These are phyloP conservation scores for Tenebrosternarchus preto DNA, from an alignment of 2,113 vertebrate species.

Conservation along the genomic window DNA sequence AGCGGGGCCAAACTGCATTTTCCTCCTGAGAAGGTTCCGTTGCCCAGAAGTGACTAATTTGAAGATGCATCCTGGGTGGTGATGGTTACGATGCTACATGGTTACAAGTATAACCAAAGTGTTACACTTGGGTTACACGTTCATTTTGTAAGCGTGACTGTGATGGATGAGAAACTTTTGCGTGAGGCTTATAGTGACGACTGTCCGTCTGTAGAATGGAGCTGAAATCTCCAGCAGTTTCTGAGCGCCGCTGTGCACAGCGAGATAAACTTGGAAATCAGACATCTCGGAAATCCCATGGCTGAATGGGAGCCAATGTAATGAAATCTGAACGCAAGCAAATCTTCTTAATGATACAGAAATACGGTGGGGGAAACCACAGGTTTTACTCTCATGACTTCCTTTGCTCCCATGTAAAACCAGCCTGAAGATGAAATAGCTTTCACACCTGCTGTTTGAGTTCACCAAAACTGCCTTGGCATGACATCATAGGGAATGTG, in stretches of 20 bases:
- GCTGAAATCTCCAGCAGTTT: constrained; percentile 30
- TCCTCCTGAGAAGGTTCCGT: neutral
- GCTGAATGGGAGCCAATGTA: constrained; percentile 6
- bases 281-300: constrained; percentile 27
- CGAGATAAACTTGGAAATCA: constrained; percentile 27
- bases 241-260: constrained; percentile 14
- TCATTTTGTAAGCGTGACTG: neutral
- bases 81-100: neutral
- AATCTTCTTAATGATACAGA: constrained; percentile 30
- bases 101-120: neutral
- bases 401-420: neutral
- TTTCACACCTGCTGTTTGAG: neutral
- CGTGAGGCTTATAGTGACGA: too few relatives aligned
- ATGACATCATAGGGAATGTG: constrained; percentile 13
- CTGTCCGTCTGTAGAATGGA: neutral
- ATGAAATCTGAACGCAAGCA: constrained; percentile 24
- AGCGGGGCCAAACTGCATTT: neutral
- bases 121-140: neutral
- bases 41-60: constrained; percentile 4
- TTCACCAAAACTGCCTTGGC: neutral
- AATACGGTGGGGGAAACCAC: constrained; percentile 21
- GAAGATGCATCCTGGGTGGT: neutral
- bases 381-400: constrained; percentile 6
- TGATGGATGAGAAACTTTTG: neutral
- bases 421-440: neutral